phyloP scores from a whole-genome alignment of 2,888 invertebrate species.

The Thymelicus sylvestris region DNA sequence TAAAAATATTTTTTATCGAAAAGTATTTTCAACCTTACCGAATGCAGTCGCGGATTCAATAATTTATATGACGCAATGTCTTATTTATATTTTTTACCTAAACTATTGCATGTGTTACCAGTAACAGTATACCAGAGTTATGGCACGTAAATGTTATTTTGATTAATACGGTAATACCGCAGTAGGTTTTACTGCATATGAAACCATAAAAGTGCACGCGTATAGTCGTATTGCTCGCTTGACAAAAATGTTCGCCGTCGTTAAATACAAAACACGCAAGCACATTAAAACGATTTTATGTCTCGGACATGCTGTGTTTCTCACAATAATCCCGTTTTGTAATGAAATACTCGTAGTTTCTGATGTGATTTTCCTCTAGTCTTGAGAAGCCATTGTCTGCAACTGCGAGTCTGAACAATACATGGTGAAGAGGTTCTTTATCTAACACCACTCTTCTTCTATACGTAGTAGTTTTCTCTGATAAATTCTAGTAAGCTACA shows the following conservation, averaged over 20 bases:
- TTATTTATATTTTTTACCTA: not conserved
- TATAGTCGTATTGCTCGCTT: not conserved
- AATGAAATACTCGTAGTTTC: too few species aligned
- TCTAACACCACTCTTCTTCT: too few species aligned
- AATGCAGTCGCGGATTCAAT: too few species aligned
- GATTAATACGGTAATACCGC: not conserved
- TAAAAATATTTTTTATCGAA: not conserved
- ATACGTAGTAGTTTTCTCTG: too few species aligned
- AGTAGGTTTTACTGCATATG: conserved; percentile 3
- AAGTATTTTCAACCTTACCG: too few species aligned
- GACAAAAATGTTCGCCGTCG: conserved; percentile 3
- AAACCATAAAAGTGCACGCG: conserved; percentile 7
- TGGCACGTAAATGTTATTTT: not conserved
- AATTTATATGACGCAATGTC: not conserved
- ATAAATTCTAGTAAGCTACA: too few species aligned
- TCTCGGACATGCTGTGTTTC: not conserved
- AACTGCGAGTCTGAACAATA: too few species aligned
- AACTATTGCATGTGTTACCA: not conserved
- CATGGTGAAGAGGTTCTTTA: too few species aligned
- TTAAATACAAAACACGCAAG: conserved; percentile 1
- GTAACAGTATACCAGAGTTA: not conserved
- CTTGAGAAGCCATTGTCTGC: too few species aligned
- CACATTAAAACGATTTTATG: not conserved
- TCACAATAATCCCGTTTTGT: not conserved
- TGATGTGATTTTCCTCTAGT: too few species aligned